Percentiles rank a stretch among this genome's conserved stretches.
Conservation (phyloP, 37 sponge, comb jelly and placozoan species). For the Spongilla lacustris region DNA sequence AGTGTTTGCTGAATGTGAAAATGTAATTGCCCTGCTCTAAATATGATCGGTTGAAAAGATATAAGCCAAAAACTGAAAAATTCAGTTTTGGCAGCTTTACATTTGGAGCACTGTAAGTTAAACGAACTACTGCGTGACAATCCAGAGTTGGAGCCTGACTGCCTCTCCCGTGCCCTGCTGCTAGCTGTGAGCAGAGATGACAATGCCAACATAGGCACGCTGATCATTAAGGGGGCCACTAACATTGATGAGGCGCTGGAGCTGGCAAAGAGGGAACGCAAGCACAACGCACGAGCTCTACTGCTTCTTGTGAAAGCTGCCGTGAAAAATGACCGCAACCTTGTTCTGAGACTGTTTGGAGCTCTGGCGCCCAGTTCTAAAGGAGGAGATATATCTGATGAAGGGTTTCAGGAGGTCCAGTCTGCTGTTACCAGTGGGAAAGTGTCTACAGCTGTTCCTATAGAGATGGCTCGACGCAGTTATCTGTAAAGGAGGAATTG, state of each 20-base stretch:
- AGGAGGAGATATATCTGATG: neutral
- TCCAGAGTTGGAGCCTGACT: conserved; percentile 55
- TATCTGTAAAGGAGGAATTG: conserved; percentile 61
- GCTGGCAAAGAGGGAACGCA: conserved; percentile 20
- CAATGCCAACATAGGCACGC: conserved; percentile 54
- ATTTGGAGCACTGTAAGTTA: too few relatives aligned
- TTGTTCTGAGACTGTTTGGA: conserved; percentile 70
- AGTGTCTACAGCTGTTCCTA: conserved; percentile 76
- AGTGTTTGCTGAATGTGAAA: too few relatives aligned
- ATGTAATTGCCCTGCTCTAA: too few relatives aligned
- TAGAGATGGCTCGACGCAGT: conserved; percentile 68
- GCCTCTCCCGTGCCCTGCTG: conserved; percentile 62
- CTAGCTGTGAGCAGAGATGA: conserved; percentile 58
- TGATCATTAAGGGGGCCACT: conserved; percentile 57
- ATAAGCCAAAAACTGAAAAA: too few relatives aligned
- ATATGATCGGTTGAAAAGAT: too few relatives aligned
- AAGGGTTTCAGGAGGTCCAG: conserved; percentile 56
- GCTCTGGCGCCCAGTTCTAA: neutral
- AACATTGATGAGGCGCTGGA: conserved; percentile 48
- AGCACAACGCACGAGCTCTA: conserved; percentile 54
- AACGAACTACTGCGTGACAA: conserved; percentile 44
- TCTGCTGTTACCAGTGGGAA: conserved; percentile 48
- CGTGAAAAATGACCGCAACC: conserved; percentile 20
- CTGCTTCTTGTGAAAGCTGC: conserved; percentile 72
- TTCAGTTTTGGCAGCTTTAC: too few relatives aligned